Evolutionary conservation across 2,888 invertebrate genomes (phyloP).

Genomic region (Empis livida): DNA sequence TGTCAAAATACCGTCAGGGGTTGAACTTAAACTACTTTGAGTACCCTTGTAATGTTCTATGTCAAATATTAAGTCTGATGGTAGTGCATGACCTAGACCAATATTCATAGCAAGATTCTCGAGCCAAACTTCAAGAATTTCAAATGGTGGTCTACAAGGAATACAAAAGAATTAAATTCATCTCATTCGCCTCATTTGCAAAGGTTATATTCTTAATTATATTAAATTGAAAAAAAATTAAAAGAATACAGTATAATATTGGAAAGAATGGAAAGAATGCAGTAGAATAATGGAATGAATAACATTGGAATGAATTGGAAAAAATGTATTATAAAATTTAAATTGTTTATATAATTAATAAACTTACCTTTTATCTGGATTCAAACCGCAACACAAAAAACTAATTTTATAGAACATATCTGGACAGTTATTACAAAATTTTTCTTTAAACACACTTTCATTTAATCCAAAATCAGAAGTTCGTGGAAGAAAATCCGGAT

Average conservation of each 20-base stretch:
- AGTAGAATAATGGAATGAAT: too few relatives aligned
- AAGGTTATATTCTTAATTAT: too few relatives aligned
- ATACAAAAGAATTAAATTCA: neutral
- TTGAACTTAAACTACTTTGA: slow-evolving; percentile 26
- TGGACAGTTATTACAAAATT: slow-evolving; percentile 72
- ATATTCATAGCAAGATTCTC: slow-evolving; percentile 64
- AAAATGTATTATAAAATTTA: too few relatives aligned
- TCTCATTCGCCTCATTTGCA: too few relatives aligned
- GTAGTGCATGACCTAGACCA: slow-evolving; percentile 47
- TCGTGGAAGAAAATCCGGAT: slow-evolving; percentile 86
- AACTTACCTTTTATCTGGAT: slow-evolving; percentile 75
- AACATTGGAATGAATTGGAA: too few relatives aligned
- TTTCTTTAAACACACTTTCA: slow-evolving; percentile 70
- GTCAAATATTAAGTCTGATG: slow-evolving; percentile 57
- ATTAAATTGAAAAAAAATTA: too few relatives aligned
- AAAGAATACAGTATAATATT: too few relatives aligned
- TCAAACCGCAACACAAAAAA: slow-evolving; percentile 79
- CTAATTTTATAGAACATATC: slow-evolving; percentile 79
- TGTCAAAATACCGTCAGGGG: slow-evolving; percentile 30
- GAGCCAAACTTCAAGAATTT: slow-evolving; percentile 79
- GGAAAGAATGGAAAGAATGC: too few relatives aligned
- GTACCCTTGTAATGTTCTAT: slow-evolving; percentile 55
- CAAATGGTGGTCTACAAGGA: slow-evolving; percentile 65
- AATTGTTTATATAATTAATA: neutral
- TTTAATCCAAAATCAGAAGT: slow-evolving; percentile 87